Conservation (phyloP, 2,888 invertebrate species). For the Ceriagrion tenellum region DNA sequence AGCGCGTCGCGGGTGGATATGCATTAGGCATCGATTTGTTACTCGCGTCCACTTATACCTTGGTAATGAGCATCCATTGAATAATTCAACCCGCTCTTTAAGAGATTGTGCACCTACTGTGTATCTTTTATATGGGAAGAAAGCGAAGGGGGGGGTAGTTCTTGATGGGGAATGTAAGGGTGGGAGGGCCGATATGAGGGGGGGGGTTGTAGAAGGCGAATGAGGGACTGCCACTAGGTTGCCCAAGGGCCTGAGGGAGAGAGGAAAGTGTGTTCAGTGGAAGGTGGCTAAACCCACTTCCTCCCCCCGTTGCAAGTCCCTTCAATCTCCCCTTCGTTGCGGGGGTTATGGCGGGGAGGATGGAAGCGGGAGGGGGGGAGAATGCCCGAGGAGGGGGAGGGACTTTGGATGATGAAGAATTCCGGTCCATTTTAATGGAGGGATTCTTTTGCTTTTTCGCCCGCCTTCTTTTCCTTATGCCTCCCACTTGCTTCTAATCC, state of each 20-base stretch:
- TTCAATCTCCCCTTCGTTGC: background rate
- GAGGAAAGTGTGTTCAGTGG: background rate
- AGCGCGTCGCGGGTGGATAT: slow-evolving; percentile 46
- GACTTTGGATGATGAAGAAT: slow-evolving; percentile 4
- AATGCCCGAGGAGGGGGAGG: background rate
- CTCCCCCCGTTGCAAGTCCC: background rate
- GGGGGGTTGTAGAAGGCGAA: background rate
- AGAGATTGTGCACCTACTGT: slow-evolving; percentile 47
- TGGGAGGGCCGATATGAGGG: background rate
- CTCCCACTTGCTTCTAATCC: background rate
- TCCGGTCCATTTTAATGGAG: slow-evolving; percentile 46
- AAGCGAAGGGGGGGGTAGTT: background rate
- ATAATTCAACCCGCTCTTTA: slow-evolving; percentile 63
- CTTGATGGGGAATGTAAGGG: background rate
- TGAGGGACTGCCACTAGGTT: background rate
- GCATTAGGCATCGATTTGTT: slow-evolving; percentile 64
- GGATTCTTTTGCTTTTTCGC: slow-evolving; percentile 30
- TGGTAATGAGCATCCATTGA: slow-evolving; percentile 67
- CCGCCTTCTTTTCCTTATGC: background rate
- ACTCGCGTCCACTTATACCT: slow-evolving; percentile 63
- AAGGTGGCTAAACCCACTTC: background rate
- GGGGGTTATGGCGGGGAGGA: background rate
- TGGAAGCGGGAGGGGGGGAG: background rate
- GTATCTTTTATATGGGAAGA: slow-evolving; percentile 37
- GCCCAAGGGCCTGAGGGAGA: background rate